Evolutionary conservation across 2,797 vertebrate genomes (phyloP).

Genomic region (Thripadectes ignobilis): DNA sequence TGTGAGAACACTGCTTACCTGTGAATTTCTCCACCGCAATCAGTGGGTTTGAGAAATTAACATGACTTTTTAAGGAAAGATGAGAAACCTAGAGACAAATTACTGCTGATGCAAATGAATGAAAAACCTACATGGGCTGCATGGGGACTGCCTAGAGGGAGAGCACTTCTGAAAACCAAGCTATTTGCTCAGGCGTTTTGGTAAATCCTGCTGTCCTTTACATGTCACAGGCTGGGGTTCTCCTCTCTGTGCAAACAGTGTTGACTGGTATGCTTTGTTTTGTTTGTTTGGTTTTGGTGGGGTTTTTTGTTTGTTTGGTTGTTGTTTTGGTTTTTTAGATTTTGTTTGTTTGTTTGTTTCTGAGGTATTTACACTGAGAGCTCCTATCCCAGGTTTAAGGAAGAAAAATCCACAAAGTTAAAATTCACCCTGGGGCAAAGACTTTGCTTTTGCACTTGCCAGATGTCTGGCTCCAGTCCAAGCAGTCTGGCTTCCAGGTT

Average conservation of each 20-base stretch:
- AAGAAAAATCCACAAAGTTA: not conserved
- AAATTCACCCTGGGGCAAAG: not conserved
- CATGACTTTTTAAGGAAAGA: not conserved
- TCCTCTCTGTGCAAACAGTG: not conserved
- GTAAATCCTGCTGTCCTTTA: conserved; percentile 9
- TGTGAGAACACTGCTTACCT: not conserved
- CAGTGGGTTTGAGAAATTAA: not conserved
- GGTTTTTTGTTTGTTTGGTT: not conserved
- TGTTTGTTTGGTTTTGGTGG: not conserved
- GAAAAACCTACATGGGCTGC: not conserved
- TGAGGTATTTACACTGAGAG: not conserved
- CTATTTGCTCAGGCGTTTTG: not conserved
- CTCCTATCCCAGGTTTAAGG: not conserved
- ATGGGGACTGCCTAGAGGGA: not conserved
- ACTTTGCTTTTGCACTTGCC: not conserved
- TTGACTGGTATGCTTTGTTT: not conserved
- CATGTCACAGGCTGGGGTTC: not conserved
- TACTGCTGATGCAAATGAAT: not conserved
- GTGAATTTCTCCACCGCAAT: not conserved
- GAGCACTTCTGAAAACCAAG: not conserved
- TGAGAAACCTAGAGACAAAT: not conserved
- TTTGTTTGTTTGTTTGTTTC: no score
- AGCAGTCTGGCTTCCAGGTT: not conserved
- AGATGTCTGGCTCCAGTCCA: not conserved
- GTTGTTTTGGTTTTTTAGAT: not conserved